These are phyloP conservation scores for Erythrocercus mccallii DNA, from an alignment of 2,113 vertebrate species.

Conservation along the genomic window DNA sequence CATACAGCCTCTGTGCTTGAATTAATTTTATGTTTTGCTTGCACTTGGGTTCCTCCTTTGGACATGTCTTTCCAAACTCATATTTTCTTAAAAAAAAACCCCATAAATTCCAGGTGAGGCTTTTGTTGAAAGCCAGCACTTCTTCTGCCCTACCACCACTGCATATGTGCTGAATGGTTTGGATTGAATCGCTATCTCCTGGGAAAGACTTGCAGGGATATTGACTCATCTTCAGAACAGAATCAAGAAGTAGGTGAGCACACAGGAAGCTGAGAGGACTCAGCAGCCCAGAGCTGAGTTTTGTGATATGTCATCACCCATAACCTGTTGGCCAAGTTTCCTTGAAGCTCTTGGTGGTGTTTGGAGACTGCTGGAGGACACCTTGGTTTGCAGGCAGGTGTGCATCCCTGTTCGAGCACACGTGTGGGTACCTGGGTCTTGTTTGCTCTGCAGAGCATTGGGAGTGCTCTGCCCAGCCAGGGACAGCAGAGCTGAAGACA, in stretches of 20 bases:
- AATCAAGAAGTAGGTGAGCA: neutral
- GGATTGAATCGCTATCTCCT: neutral
- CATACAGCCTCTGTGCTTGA: neutral
- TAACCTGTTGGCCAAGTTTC: neutral
- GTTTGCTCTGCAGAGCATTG: neutral
- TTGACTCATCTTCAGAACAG: neutral
- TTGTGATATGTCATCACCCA: fast-evolving
- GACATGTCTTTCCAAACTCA: neutral
- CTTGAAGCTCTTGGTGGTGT: neutral
- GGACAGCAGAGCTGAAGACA: neutral
- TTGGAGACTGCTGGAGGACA: neutral
- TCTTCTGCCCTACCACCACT: neutral
- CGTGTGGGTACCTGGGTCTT: fast-evolving
- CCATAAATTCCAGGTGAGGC: neutral
- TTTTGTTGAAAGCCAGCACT: neutral
- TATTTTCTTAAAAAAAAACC: neutral
- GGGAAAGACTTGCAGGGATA: neutral
- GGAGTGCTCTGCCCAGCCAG: neutral
- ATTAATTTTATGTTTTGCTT: slow-evolving; percentile 5
- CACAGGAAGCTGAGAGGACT: neutral
- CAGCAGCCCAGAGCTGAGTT: neutral
- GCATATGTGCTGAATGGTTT: neutral
- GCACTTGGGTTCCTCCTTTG: neutral
- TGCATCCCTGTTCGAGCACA: fast-evolving
- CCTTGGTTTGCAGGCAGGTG: fast-evolving